These are phyloP conservation scores for Pionites leucogaster DNA, from an alignment of 2,113 vertebrate species.

Conservation along the genomic window DNA sequence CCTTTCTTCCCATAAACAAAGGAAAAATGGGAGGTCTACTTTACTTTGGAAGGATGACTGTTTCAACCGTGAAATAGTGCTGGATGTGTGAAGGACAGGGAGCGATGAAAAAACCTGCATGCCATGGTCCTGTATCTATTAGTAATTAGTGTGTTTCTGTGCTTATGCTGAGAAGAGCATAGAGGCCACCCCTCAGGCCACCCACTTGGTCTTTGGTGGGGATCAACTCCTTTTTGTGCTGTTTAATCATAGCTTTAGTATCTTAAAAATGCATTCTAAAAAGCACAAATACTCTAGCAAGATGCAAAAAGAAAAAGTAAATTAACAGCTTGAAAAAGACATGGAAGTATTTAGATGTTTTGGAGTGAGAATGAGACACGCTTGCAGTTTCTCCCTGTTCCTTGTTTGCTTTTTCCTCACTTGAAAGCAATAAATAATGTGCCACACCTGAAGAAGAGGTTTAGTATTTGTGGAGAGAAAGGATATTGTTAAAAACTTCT, in stretches of 20 bases:
- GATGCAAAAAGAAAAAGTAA: not conserved
- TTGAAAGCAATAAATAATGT: not conserved
- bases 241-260: not conserved
- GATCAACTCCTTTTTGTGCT: not conserved
- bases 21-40: not conserved
- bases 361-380: not conserved
- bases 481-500: not conserved
- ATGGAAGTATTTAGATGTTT: not conserved
- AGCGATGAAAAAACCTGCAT: not conserved
- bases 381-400: not conserved
- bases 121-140: not conserved
- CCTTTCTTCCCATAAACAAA: not conserved
- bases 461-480: not conserved
- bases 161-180: not conserved
- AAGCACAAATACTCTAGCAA: not conserved
- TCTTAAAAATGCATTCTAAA: not conserved
- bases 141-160: not conserved
- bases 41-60: not conserved
- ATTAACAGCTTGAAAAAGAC: not conserved
- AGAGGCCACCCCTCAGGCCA: not conserved
- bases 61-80: not conserved
- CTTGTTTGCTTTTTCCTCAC: not conserved
- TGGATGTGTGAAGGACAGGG: not conserved
- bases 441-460: not conserved
- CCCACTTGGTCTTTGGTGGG: not conserved